Evolutionary conservation across 2,888 invertebrate species (phyloP), one percentile per base, ranked within the genome.

Genomic region (Autographa pulchrina): DNA sequence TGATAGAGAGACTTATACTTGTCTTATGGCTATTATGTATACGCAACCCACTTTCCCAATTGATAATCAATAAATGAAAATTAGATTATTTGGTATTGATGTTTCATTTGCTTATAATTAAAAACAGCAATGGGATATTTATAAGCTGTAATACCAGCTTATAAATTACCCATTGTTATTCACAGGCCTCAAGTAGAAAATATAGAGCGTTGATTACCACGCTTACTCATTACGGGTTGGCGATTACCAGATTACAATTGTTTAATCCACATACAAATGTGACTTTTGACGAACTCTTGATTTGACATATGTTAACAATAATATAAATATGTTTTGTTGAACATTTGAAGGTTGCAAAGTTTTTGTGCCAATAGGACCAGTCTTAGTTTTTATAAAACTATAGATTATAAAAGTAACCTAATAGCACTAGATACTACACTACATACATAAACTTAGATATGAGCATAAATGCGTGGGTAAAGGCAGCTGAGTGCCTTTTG

Each of bases 1-100:
- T 16, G 78, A 78, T 6, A 72, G 38, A 0, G 73, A 80, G 20
- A 77, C 81, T 0, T 56, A 63, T 1, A 63, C 54, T 0, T 69
- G 62, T 0, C 6, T 81, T 0, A 70, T 72, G 13, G 1, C 52
- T 0, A 14, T 43, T 8, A 52, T 77, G 62, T 81, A 62, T 7
- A 65, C 81, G 0, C 48, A 81, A 59, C 78, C 81, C 0, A 78
- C 77, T 13, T 78, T 77, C 14, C 72, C 78, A 11, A 65, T 66
- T 2, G 63, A 31, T 65, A 20, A 0, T 62, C 0, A 59, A 43
- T 52, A 43, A 43, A 43, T 16, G 2, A 43, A 2, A 3, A 5
- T 43, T 41, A 0, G 13, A 41, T 43, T 2, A 14, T 43, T 43
- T 43, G 14, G 43, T 43, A 43, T 43, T 43, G 43, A 43, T 43